phyloP scores from a whole-genome alignment of 2,797 vertebrate species.

The Pachyuromys duprasi region DNA sequence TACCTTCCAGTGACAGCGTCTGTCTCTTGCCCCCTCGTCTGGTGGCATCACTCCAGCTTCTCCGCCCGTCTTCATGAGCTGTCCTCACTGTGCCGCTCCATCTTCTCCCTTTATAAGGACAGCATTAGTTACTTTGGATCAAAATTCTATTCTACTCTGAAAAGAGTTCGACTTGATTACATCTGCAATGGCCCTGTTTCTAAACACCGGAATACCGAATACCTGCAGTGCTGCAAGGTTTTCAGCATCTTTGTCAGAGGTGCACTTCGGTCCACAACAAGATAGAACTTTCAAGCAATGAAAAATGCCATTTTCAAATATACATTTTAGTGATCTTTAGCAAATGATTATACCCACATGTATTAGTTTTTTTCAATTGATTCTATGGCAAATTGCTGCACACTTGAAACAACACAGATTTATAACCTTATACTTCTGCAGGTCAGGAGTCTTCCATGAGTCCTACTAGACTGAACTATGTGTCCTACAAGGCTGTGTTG shows the following conservation, averaged over 20 bases:
- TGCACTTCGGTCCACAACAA: background rate
- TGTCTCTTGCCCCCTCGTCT: background rate
- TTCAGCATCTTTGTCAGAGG: background rate
- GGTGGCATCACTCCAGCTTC: background rate
- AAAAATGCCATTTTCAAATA: background rate
- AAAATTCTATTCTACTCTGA: background rate
- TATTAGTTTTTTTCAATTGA: constrained; percentile 14
- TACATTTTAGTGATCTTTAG: constrained; percentile 53
- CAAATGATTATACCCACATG: background rate
- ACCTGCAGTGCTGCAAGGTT: background rate
- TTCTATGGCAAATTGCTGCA: background rate
- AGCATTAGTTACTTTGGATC: background rate
- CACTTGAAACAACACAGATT: background rate
- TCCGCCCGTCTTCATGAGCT: background rate
- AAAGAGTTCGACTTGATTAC: background rate
- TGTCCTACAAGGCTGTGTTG: background rate
- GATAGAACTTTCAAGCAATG: background rate
- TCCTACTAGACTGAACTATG: background rate
- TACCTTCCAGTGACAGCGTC: background rate
- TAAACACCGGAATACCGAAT: constrained; percentile 9
- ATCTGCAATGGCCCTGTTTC: background rate
- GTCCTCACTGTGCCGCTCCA: background rate
- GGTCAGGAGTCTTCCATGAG: background rate
- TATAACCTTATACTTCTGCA: background rate
- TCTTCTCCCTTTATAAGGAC: background rate